Evolutionary conservation across 2,113 vertebrate species (phyloP).

Genomic region (Aphelocoma coerulescens): DNA sequence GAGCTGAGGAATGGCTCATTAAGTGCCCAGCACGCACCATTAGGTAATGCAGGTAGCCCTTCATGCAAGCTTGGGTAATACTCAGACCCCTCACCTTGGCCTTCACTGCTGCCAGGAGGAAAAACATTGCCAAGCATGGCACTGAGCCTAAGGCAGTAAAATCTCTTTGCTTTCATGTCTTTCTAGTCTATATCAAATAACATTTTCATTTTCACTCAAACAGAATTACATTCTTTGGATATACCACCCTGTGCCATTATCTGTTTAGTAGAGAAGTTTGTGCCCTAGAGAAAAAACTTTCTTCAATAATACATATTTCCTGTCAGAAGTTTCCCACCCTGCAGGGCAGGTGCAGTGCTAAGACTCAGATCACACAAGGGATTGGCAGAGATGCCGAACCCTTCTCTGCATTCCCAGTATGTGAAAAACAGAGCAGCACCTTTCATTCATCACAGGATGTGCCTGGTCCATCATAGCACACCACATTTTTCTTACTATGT

Average conservation of each 20-base stretch:
- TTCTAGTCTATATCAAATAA: not conserved
- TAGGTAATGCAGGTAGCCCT: not conserved
- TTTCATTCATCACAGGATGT: not conserved
- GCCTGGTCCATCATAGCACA: rapidly evolving
- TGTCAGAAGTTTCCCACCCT: not conserved
- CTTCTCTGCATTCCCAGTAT: not conserved
- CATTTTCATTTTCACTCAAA: not conserved
- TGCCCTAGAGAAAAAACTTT: not conserved
- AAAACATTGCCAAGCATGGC: not conserved
- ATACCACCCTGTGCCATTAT: not conserved
- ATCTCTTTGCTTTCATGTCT: not conserved
- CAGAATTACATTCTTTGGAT: not conserved
- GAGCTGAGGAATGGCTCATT: not conserved
- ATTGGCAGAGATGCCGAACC: not conserved
- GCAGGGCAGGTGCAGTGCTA: not conserved
- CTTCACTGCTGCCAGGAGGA: not conserved
- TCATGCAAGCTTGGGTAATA: not conserved
- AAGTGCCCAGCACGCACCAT: not conserved
- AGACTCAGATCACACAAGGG: not conserved
- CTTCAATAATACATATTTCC: not conserved
- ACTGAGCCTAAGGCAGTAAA: not conserved
- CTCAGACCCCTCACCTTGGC: not conserved
- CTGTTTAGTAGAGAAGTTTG: not conserved
- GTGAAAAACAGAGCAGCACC: not conserved
- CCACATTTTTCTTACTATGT: not conserved